phyloP scores from a whole-genome alignment of 2,797 vertebrate species.

The Erithacus rubecula region DNA sequence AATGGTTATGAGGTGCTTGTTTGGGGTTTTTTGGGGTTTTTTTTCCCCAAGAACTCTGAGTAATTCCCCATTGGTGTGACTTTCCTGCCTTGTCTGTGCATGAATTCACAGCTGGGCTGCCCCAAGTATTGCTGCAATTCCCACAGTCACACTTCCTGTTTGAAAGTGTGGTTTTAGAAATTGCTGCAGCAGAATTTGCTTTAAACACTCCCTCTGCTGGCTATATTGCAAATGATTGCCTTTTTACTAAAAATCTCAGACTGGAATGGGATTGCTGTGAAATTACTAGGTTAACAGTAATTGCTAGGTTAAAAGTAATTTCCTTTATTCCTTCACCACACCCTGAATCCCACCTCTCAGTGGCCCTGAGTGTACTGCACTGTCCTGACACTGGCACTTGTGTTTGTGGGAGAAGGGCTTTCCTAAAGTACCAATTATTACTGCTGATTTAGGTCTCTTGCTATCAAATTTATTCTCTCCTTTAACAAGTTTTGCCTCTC shows the following conservation, averaged over 20 bases:
- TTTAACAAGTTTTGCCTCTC: background rate
- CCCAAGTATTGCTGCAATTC: background rate
- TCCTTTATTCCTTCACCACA: background rate
- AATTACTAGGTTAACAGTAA: background rate
- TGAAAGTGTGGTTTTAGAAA: fast-evolving
- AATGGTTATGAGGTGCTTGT: background rate
- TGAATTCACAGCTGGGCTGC: background rate
- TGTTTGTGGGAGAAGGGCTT: background rate
- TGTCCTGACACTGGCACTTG: background rate
- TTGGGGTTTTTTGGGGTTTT: no score
- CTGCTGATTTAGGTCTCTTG: background rate
- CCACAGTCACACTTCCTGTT: fast-evolving
- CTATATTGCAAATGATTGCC: background rate
- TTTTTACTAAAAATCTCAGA: background rate
- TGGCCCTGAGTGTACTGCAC: background rate
- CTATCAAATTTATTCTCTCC: background rate
- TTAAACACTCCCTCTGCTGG: constrained; percentile 57
- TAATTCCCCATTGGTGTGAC: background rate
- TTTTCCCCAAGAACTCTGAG: background rate
- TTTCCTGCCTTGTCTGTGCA: background rate
- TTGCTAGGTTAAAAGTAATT: background rate
- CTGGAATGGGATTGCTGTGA: background rate
- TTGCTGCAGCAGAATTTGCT: background rate
- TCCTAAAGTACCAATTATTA: background rate
- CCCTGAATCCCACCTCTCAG: background rate